Percentiles rank a stretch among this genome's conserved stretches.
Evolutionary conservation across 2,113 vertebrate species (phyloP).

Genomic region (Cavia aperea): DNA sequence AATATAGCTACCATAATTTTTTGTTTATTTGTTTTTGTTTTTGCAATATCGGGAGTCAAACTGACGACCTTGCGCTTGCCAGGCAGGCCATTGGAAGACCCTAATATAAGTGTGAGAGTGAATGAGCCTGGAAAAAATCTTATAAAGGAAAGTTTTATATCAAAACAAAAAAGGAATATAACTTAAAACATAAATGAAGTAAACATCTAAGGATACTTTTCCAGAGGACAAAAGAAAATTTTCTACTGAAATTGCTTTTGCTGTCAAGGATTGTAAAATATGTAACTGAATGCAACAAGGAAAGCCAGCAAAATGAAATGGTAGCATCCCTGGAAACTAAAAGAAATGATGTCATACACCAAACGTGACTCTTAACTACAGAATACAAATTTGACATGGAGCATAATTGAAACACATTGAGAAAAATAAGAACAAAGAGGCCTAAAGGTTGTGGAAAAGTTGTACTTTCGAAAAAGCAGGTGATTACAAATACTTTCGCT

Average conservation of each 20-base stretch:
- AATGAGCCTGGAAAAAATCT: background rate
- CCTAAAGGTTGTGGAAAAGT: background rate
- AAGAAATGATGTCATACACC: background rate
- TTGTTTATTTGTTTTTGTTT: too few relatives aligned
- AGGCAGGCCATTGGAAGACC: background rate
- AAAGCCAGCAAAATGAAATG: background rate
- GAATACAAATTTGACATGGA: background rate
- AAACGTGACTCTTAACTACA: background rate
- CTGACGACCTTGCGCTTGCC: background rate
- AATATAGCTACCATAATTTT: too few relatives aligned
- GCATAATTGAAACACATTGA: background rate
- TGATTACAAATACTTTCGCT: background rate
- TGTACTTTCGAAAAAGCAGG: background rate
- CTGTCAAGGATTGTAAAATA: background rate
- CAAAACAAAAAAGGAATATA: background rate
- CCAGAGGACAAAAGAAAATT: background rate
- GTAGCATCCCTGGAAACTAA: background rate
- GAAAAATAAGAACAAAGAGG: background rate
- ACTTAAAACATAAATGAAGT: conserved; percentile 11
- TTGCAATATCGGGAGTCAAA: background rate
- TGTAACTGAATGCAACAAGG: background rate
- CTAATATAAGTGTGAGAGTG: background rate
- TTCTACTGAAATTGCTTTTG: background rate
- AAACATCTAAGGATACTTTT: background rate
- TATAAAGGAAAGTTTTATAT: background rate